phyloP scores from a whole-genome alignment of 2,888 invertebrate species.

The Pseudococcus viburni region DNA sequence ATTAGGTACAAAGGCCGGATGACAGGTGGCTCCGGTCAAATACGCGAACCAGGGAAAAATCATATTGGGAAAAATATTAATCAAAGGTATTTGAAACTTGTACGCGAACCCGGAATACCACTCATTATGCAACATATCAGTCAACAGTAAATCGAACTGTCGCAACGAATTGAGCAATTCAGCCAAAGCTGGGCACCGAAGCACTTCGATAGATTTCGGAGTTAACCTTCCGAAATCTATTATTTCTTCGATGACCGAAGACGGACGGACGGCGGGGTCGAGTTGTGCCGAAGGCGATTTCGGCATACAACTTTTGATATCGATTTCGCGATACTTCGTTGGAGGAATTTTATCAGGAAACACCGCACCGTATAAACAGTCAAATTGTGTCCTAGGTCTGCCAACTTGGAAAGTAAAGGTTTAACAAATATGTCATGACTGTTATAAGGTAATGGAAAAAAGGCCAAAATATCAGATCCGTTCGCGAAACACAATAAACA shows the following conservation, averaged over 20 bases:
- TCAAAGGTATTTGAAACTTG: conserved; percentile 32
- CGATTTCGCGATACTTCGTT: neutral
- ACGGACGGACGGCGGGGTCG: neutral
- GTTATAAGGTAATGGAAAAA: conserved; percentile 5
- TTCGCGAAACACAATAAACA: neutral
- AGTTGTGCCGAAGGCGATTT: neutral
- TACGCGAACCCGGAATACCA: conserved; percentile 2
- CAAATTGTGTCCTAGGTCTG: conserved; percentile 37
- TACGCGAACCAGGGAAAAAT: conserved; percentile 68
- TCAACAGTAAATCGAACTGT: conserved; percentile 67
- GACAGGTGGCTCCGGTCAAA: conserved; percentile 68
- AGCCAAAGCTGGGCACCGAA: neutral
- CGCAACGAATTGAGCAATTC: conserved; percentile 14
- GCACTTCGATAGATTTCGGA: neutral
- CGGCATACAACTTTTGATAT: neutral
- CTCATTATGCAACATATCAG: neutral
- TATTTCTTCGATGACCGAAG: neutral
- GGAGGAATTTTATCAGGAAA: neutral
- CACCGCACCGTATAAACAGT: neutral
- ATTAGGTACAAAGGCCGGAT: conserved; percentile 62
- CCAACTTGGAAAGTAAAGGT: neutral
- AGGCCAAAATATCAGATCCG: conserved; percentile 33
- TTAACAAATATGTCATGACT: conserved; percentile 5
- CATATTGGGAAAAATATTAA: neutral
- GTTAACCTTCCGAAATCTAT: neutral